Conservation (phyloP, 2,113 vertebrate genomes). For the Macaca nemestrina region DNA sequence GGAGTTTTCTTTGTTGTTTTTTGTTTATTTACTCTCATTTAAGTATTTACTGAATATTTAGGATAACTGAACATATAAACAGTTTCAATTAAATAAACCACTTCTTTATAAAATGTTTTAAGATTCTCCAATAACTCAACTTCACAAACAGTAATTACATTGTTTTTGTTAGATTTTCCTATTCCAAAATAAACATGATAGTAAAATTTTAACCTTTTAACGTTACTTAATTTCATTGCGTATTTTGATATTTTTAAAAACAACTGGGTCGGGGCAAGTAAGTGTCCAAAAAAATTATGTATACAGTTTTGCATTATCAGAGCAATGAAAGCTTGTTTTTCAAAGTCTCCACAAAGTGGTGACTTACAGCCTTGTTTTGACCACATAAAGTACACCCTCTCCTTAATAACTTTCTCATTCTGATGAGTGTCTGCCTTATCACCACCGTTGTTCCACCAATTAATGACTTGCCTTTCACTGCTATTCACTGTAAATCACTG, state of each 20-base stretch:
- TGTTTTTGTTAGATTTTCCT: constrained; percentile 18
- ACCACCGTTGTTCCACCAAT: neutral
- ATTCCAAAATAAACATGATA: neutral
- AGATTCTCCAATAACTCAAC: neutral
- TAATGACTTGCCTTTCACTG: constrained; percentile 2
- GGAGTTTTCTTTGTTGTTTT: neutral
- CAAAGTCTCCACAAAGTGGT: neutral
- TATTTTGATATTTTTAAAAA: constrained; percentile 18
- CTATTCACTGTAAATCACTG: neutral
- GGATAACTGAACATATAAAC: neutral
- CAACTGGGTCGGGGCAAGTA: neutral
- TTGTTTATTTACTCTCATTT: neutral
- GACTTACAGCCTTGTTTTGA: neutral
- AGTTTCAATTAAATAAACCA: constrained; percentile 37
- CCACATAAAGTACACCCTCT: neutral
- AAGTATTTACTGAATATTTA: neutral
- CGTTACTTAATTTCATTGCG: neutral
- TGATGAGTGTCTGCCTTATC: neutral
- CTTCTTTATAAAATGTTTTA: constrained; percentile 35
- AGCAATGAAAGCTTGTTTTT: constrained; percentile 29
- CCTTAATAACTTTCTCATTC: neutral
- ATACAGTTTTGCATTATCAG: neutral
- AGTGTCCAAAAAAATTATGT: neutral
- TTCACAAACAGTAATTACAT: neutral
- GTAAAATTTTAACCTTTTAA: neutral